Percentiles rank a stretch among this genome's conserved stretches.
Conservation (phyloP, 2,888 invertebrate species). For the Elegia similella region DNA sequence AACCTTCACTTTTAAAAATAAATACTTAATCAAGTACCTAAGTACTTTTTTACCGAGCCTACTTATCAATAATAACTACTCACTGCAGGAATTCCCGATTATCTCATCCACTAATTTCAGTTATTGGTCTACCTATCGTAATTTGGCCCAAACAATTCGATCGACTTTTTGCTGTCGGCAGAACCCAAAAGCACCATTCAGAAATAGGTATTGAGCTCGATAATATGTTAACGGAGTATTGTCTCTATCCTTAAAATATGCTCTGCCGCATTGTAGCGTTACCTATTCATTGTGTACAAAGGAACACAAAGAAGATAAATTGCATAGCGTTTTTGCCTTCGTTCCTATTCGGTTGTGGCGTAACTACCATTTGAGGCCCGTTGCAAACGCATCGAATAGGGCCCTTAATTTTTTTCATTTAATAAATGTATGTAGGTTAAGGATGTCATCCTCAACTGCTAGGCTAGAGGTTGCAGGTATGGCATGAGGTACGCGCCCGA, state of each 20-base stretch:
- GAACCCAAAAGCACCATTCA: neutral
- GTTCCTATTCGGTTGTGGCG: constrained; percentile 1
- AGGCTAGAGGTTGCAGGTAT: too few species aligned
- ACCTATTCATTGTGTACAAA: constrained; percentile 15
- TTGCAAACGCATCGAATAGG: too few species aligned
- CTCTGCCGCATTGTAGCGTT: constrained; percentile 5
- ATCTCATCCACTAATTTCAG: neutral
- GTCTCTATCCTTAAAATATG: constrained; percentile 10
- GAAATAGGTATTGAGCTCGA: constrained; percentile 3
- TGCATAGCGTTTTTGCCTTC: constrained; percentile 17
- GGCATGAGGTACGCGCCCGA: too few species aligned
- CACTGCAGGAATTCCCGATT: neutral
- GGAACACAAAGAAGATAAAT: constrained; percentile 17
- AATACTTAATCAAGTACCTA: too few species aligned
- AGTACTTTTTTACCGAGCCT: neutral
- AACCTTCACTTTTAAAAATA: too few species aligned
- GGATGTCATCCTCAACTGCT: too few species aligned
- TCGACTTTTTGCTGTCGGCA: neutral
- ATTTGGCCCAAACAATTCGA: neutral
- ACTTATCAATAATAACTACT: neutral
- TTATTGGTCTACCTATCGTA: neutral
- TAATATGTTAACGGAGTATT: constrained; percentile 12
- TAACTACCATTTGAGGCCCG: too few species aligned
- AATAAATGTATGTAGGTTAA: too few species aligned
- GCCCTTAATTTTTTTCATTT: too few species aligned